A percentile compares a stretch with the other conserved stretches of the same genome.
Evolutionary conservation across 1,140 invertebrate genomes (phyloP).

Genomic region (Drosophila busckii): DNA sequence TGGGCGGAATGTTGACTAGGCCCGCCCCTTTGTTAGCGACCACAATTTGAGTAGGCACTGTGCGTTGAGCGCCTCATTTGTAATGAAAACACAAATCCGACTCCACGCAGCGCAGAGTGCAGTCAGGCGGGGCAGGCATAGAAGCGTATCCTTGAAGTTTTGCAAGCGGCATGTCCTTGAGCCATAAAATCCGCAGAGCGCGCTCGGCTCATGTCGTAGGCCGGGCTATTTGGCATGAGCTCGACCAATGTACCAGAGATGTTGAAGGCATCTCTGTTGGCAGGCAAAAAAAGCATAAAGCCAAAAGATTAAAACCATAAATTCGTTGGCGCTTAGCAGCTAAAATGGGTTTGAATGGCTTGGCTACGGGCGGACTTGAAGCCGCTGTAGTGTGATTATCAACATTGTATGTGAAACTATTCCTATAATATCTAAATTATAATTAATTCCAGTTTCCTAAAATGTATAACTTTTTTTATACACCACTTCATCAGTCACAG

Average conservation of each 20-base stretch:
- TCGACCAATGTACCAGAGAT: constrained; percentile 8
- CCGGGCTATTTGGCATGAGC: constrained; percentile 32
- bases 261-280: constrained; percentile 40
- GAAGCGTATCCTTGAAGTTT: constrained; percentile 43
- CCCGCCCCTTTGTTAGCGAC: constrained; percentile 47
- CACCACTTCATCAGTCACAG: constrained; percentile 1
- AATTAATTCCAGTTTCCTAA: too few species aligned
- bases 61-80: constrained; percentile 39
- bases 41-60: neutral
- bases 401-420: too few species aligned
- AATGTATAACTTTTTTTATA: too few species aligned
- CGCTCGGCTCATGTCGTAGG: constrained; percentile 29
- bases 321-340: constrained; percentile 49
- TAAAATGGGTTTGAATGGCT: too few species aligned
- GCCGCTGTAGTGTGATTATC: too few species aligned
- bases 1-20: constrained; percentile 21
- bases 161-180: constrained; percentile 57
- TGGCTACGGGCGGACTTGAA: too few species aligned
- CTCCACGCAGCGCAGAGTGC: constrained; percentile 30
- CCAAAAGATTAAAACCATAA: constrained; percentile 72
- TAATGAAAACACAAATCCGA: constrained; percentile 70
- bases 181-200: constrained; percentile 51
- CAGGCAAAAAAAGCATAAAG: constrained; percentile 50
- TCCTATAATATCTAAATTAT: too few species aligned
- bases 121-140: neutral